These are phyloP conservation scores for Xenopus laevis DNA, from an alignment of 2,113 vertebrate species.

Conservation along the genomic window DNA sequence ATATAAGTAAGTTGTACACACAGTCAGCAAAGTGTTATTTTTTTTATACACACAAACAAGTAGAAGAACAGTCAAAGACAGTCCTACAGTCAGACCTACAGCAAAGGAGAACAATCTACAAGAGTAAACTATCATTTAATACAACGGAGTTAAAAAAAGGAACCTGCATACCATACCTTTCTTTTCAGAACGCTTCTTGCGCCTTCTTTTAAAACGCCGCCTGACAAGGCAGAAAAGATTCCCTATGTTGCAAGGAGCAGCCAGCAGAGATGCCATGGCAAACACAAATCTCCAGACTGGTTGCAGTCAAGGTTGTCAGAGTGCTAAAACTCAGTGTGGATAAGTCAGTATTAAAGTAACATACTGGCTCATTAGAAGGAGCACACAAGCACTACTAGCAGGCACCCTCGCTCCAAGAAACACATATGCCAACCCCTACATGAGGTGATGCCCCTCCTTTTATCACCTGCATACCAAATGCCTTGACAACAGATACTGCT, in stretches of 20 bases:
- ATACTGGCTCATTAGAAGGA: constrained; percentile 8
- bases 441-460: background rate
- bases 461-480: constrained; percentile 5
- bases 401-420: constrained; percentile 20
- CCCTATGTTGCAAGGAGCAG: constrained; percentile 51
- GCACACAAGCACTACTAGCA: background rate
- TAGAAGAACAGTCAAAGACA: background rate
- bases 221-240: constrained; percentile 59
- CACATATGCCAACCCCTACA: background rate
- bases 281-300: background rate
- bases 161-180: constrained; percentile 66
- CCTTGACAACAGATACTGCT: constrained; percentile 3
- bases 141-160: background rate
- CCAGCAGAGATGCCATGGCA: constrained; percentile 63
- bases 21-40: background rate
- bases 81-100: too few relatives aligned
- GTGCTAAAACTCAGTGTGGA: constrained; percentile 5
- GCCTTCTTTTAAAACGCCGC: constrained; percentile 67
- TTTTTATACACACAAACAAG: background rate
- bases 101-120: background rate
- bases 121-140: too few relatives aligned
- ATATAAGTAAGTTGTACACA: too few relatives aligned
- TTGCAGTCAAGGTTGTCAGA: background rate
- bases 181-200: constrained; percentile 69
- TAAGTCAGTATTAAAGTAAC: background rate